These are phyloP conservation scores for Ptiloglossa arizonensis DNA, from an alignment of 1,140 invertebrate genomes.

Conservation along the genomic window DNA sequence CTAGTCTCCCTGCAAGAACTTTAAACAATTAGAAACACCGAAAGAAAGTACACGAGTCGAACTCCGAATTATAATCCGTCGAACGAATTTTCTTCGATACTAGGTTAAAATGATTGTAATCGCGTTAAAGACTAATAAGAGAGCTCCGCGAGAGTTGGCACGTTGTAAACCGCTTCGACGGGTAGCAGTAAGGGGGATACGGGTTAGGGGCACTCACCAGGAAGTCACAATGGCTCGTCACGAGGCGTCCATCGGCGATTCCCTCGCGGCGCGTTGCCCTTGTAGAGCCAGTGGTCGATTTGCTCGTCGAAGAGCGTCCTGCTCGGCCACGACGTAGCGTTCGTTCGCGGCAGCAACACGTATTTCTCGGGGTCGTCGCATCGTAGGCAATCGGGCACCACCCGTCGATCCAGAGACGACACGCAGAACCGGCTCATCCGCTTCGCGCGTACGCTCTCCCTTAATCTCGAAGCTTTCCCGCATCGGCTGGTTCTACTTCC, in stretches of 20 bases:
- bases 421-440: slow-evolving; percentile 25
- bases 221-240: slow-evolving; percentile 26
- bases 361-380: slow-evolving; percentile 32
- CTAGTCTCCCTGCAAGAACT: no score
- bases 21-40: no score
- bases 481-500: neutral
- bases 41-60: no score
- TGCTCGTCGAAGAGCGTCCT: neutral
- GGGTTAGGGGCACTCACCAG: slow-evolving; percentile 56
- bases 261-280: slow-evolving; percentile 15
- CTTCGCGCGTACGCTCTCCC: neutral
- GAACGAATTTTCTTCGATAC: no score
- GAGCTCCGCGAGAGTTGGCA: no score
- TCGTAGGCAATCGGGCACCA: slow-evolving; percentile 45
- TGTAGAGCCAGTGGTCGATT: slow-evolving; percentile 4
- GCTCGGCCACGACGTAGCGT: slow-evolving; percentile 6
- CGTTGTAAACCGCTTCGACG: neutral
- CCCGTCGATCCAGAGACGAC: slow-evolving; percentile 32
- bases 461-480: slow-evolving; percentile 8
- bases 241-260: slow-evolving; percentile 13
- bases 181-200: slow-evolving; percentile 8
- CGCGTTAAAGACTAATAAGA: no score
- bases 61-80: no score
- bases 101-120: no score
- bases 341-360: slow-evolving; percentile 12